Conservation (phyloP, 1,140 invertebrate genomes). For the Trichonephila clavipes region DNA sequence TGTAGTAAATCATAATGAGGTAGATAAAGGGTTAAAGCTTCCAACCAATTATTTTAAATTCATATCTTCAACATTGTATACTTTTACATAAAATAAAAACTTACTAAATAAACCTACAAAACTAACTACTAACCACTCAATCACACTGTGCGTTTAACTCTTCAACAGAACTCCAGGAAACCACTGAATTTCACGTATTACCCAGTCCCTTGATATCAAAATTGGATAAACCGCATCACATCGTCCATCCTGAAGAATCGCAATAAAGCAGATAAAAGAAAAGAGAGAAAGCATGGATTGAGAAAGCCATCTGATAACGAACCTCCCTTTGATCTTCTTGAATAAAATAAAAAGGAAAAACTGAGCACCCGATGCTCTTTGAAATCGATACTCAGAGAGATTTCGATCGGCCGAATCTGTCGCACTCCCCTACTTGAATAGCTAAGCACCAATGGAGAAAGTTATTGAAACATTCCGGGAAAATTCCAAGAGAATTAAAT, state of each 20-base stretch:
- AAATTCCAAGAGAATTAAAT: conserved; percentile 11
- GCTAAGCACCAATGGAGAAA: conserved; percentile 3
- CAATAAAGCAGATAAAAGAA: not conserved
- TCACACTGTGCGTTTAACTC: too few relatives aligned
- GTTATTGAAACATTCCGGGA: conserved; percentile 37
- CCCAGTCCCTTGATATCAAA: not conserved
- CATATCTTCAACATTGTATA: too few relatives aligned
- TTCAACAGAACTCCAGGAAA: not conserved
- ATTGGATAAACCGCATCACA: not conserved
- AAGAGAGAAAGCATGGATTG: conserved; percentile 2
- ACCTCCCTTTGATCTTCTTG: conserved; percentile 23
- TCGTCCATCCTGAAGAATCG: not conserved
- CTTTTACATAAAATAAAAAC: too few relatives aligned
- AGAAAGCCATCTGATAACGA: conserved; percentile 35
- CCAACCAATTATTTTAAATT: too few relatives aligned
- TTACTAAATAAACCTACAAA: too few relatives aligned
- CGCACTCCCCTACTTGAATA: not conserved
- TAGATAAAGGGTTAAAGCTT: too few relatives aligned
- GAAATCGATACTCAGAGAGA: conserved; percentile 1
- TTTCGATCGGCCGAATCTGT: conserved; percentile 9
- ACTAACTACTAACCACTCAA: too few relatives aligned
- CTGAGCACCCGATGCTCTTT: not conserved
- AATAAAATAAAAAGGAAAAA: conserved; percentile 28
- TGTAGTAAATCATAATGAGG: too few relatives aligned
- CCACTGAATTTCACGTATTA: not conserved